These are phyloP conservation scores for Enteromius viviparus DNA, from an alignment of 2,797 vertebrate genomes.

Conservation along the genomic window DNA sequence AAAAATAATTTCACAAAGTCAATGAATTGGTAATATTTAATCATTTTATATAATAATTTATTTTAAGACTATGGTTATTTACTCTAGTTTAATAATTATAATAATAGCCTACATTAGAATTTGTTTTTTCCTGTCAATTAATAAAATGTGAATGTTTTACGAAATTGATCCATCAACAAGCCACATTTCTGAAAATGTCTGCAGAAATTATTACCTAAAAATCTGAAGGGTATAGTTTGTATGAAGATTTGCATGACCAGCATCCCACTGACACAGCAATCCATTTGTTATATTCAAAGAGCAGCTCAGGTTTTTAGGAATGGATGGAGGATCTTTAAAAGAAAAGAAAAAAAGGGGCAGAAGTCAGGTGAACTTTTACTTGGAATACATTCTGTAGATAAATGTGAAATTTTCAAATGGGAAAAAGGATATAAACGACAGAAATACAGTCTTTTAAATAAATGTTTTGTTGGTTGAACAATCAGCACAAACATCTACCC, in stretches of 20 bases:
- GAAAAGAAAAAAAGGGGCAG: background rate
- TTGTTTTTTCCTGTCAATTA: background rate
- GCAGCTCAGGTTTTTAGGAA: conserved; percentile 85
- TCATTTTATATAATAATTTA: too few species aligned
- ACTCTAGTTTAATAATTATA: background rate
- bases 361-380: background rate
- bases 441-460: background rate
- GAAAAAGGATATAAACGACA: background rate
- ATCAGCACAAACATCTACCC: background rate
- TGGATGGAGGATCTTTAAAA: conserved; percentile 79
- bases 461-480: background rate
- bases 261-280: conserved; percentile 85
- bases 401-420: background rate
- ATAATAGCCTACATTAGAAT: background rate
- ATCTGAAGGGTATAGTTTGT: conserved; percentile 75
- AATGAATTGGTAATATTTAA: background rate
- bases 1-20: background rate
- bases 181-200: background rate
- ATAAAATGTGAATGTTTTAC: background rate
- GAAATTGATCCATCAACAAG: background rate
- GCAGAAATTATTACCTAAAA: conserved; percentile 64
- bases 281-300: conserved; percentile 73
- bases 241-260: conserved; percentile 68
- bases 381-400: background rate
- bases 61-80: background rate